Evolutionary conservation across 2,797 vertebrate genomes (phyloP), one percentile per base, ranked within the genome.

Genomic region (Gadopsis bispinosus): DNA sequence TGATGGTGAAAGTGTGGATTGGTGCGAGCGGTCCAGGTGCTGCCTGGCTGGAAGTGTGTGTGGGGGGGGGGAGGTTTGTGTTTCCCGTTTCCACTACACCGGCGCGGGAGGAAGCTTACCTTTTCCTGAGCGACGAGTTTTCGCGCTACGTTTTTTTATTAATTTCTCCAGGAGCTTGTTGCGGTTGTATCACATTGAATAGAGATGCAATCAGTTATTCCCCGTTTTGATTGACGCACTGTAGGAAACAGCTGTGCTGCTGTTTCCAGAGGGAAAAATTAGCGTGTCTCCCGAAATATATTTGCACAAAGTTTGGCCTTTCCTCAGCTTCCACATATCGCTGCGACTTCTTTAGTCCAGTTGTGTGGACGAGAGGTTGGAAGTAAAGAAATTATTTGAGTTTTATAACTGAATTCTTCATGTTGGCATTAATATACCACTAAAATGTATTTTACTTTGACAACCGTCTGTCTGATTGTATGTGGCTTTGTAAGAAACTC

Each of bases 21-120:
- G 37, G 59, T 53, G 65, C 39, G 83, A 79, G 22, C 26, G 31
- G 80, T 47, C 55, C 26, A 70, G 72, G 69, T 61, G 47, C 67
- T 73, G 22, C 7, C 51, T 43, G 76, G 64, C 73, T 79, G 5
- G 13, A 48, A n/a, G 74, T 68, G 67, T 26, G 26, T 26, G 26
- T 26, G 26, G 26, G 26, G 26, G 26, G 26, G 26, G 26, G 26
- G 26, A 26, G 26, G 26, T 26, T 26, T 26, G 26, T 26, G 26
- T 26, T 26, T 26, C 26, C 26, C 26, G 10, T 22, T 41, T 3
- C 3, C 13, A 11, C 26, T 1, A 20, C 1, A 20, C 19, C 17
- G 37, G 29, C 4, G 8, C 53, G 43, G 31, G 39, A 37, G 0
- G 17, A 39, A 4, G 20, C 3, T 8, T 2, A 9, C n/a, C 26